Percentiles rank a stretch among this genome's conserved stretches.
These are phyloP conservation scores for Folsomia manolachei DNA, from an alignment of 2,888 invertebrate genomes.

Conservation along the genomic window DNA sequence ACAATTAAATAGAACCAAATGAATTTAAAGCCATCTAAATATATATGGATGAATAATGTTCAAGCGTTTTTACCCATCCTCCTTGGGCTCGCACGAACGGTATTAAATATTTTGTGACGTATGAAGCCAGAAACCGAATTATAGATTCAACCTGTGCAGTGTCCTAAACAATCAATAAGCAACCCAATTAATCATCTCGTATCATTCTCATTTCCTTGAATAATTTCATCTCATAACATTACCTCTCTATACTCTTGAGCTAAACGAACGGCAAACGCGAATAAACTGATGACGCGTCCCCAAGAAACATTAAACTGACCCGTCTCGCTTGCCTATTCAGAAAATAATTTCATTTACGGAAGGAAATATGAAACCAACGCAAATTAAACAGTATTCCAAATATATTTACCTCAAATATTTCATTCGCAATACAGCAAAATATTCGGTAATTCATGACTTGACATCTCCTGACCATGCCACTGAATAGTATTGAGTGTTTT, in stretches of 20 bases:
- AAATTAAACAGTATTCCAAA: too few species aligned
- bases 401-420: slow-evolving; percentile 55
- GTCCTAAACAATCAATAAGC: slow-evolving; percentile 18
- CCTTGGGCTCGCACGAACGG: slow-evolving; percentile 56
- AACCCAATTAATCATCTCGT: background rate
- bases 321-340: background rate
- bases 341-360: too few species aligned
- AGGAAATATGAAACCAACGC: too few species aligned
- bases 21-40: too few species aligned
- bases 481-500: slow-evolving; percentile 57
- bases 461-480: slow-evolving; percentile 56
- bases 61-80: slow-evolving; percentile 57
- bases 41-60: too few species aligned
- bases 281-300: slow-evolving; percentile 56
- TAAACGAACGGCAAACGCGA: slow-evolving; percentile 56
- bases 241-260: slow-evolving; percentile 55
- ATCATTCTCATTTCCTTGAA: too few species aligned
- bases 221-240: background rate
- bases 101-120: slow-evolving; percentile 55
- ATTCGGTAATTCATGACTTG: slow-evolving; percentile 55
- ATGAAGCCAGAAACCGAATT: slow-evolving; percentile 55
- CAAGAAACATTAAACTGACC: slow-evolving; percentile 52
- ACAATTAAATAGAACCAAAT: too few species aligned
- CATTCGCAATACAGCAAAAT: slow-evolving; percentile 54
- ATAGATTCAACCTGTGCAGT: slow-evolving; percentile 48